Evolutionary conservation across 2,797 vertebrate species (phyloP).

Genomic region (Denticeps clupeoides): DNA sequence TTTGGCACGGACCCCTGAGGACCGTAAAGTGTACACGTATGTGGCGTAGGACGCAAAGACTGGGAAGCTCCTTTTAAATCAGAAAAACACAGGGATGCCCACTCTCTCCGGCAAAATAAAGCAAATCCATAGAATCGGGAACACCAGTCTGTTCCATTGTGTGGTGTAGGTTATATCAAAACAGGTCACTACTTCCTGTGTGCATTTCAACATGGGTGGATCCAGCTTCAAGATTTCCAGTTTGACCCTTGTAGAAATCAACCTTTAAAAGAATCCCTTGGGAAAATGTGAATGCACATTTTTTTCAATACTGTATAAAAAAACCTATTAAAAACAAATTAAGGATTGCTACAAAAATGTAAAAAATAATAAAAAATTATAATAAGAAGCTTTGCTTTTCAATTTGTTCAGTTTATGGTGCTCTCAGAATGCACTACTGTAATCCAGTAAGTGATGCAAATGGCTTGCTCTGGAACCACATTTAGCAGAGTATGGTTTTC

Average conservation of each 20-base stretch:
- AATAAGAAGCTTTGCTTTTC: too few species aligned
- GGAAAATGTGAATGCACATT: conserved; percentile 96
- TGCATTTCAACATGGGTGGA: conserved; percentile 79
- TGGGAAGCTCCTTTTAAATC: conserved; percentile 86
- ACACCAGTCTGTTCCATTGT: conserved; percentile 63
- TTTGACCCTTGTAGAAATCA: conserved; percentile 88
- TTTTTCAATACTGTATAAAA: conserved; percentile 84
- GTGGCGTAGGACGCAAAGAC: conserved; percentile 94
- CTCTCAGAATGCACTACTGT: too few species aligned
- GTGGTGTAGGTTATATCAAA: conserved; percentile 81
- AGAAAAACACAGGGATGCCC: conserved; percentile 49
- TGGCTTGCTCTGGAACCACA: too few species aligned
- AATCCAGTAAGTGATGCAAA: too few species aligned
- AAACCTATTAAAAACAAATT: conserved; percentile 64
- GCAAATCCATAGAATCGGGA: conserved; percentile 38
- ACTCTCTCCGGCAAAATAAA: conserved; percentile 47
- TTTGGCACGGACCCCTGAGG: conserved; percentile 95
- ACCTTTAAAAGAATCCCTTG: conserved; percentile 82
- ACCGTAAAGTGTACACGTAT: conserved; percentile 98
- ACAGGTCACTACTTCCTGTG: conserved; percentile 74
- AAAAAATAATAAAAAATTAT: conserved; percentile 39
- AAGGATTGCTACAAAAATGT: conserved; percentile 68
- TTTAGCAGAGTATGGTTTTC: too few species aligned
- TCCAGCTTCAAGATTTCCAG: conserved; percentile 85
- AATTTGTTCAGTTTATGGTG: too few species aligned